Conservation (phyloP, 2,113 vertebrate species). For the Ariopsis seemanni region DNA sequence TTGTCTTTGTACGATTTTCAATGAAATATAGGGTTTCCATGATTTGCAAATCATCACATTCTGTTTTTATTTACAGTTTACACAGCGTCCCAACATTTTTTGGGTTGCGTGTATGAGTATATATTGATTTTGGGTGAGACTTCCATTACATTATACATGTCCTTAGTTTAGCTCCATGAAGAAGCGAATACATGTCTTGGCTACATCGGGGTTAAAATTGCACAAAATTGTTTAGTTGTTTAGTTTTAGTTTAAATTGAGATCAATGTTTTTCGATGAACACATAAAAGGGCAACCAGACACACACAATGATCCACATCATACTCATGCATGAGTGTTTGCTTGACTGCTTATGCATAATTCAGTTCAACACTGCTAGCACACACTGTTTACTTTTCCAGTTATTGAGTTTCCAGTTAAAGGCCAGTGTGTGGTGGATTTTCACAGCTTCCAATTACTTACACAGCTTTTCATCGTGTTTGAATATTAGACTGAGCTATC, state of each 20-base stretch:
- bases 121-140: neutral
- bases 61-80: too few relatives aligned
- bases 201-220: neutral
- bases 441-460: conserved; percentile 9
- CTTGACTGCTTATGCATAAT: neutral
- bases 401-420: neutral
- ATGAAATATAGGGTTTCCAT: too few relatives aligned
- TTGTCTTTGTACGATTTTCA: too few relatives aligned
- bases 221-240: neutral
- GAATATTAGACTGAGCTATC: conserved; percentile 74
- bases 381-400: conserved; percentile 6
- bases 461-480: conserved; percentile 1
- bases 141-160: neutral
- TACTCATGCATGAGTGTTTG: conserved; percentile 2
- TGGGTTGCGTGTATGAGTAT: too few relatives aligned
- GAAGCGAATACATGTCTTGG: neutral
- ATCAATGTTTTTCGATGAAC: neutral
- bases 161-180: neutral
- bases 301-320: neutral
- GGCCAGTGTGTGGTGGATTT: neutral
- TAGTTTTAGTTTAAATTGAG: neutral
- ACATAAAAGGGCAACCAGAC: neutral
- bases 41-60: too few relatives aligned
- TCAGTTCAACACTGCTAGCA: neutral
- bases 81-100: too few relatives aligned